phyloP scores from a whole-genome alignment of 2,113 vertebrate genomes.

The Leptocoma aspasia region DNA sequence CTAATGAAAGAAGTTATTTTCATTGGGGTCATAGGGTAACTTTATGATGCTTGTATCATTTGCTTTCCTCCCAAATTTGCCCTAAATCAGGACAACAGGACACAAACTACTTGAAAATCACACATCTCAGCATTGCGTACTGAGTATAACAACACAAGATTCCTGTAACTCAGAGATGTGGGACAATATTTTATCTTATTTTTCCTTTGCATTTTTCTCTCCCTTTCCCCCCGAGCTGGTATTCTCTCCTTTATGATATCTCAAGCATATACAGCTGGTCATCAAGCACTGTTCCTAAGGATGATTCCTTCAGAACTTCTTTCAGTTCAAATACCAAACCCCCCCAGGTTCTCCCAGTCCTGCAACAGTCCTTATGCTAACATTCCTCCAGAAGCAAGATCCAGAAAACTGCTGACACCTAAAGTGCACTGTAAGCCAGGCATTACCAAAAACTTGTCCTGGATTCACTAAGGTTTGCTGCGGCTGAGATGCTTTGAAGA shows the following conservation, averaged over 20 bases:
- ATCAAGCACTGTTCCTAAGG: background rate
- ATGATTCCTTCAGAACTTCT: background rate
- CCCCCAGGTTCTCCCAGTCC: background rate
- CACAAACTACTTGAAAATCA: background rate
- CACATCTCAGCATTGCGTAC: background rate
- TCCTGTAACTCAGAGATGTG: background rate
- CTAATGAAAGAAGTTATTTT: slow-evolving; percentile 2
- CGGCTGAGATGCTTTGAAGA: background rate
- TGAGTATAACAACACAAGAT: background rate
- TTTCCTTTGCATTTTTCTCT: background rate
- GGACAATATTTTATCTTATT: background rate
- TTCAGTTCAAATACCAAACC: background rate
- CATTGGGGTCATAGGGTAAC: background rate
- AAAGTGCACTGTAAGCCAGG: background rate
- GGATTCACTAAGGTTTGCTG: background rate
- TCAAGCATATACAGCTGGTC: background rate
- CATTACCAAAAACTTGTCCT: background rate
- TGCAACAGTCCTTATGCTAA: background rate
- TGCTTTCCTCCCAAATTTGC: background rate
- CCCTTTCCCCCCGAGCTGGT: background rate
- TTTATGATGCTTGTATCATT: background rate
- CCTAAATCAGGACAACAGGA: background rate
- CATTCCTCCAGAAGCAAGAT: background rate
- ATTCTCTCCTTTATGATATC: background rate
- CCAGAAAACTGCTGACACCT: background rate